Base-by-base conservation (phyloP, 2,797 vertebrate genomes). In the Danio albolineatus region DNA sequence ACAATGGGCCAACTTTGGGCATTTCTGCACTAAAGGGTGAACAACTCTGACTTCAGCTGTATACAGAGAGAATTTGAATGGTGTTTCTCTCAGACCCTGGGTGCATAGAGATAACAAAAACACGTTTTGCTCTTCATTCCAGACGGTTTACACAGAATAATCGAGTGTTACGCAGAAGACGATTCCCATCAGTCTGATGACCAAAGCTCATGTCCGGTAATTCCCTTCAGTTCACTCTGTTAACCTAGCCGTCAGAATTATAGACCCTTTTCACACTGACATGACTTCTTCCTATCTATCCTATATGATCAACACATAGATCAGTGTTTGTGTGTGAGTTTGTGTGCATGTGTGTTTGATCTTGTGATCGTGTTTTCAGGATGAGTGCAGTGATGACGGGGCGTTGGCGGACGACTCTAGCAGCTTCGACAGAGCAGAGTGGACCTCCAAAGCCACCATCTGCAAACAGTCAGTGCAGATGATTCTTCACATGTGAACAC, bases 331-430 rank as follows among this genome's bases (percentile, higher is more conserved):
- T 19, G 1, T 4, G 2, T 14, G 10, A 51, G 51, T 51, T 51
- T 51, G 12, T 19, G 1, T 4, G 2, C 14, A 49, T 10, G 14
- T 1, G 7, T 39, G 10, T 39, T 16, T 10, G 7, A 16, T n/a
- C 9, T 73, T 5, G 62, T 2, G 53, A 38, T 87, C 89, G 41
- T 61, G 10, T 38, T 75, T 48, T 21, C 85, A 97, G 97, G 97
- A 98, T 17, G 97, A 98, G 88, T 96, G 95, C 90, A 99, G 97
- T 38, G 97, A 98, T 70, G 96, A 98, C 19, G 95, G 96, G 39
- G 89, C 95, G 61, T 92, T 96, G 85, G 88, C 88, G 0, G 96
- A 98, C 44, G 97, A 98, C 49, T 71, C 88, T 6, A 90, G 88
- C 48, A 87, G 43, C 82, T 87, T 93, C 1, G 95, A 97, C 84